phyloP scores from a whole-genome alignment of 2,797 vertebrate species.

The Melopsittacus undulatus region DNA sequence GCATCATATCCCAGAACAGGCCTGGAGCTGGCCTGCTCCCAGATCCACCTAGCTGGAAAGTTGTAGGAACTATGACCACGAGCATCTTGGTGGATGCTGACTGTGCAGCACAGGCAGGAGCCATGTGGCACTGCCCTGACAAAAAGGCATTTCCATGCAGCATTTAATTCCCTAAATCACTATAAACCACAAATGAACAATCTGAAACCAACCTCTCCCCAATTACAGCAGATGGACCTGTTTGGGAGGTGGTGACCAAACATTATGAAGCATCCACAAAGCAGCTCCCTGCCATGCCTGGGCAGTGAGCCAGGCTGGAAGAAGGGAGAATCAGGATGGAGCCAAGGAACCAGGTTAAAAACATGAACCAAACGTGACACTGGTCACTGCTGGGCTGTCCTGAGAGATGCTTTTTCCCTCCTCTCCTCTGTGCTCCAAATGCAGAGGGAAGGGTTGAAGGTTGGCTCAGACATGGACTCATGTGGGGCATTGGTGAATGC shows the following conservation, averaged over 20 bases:
- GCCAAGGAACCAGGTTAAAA: not conserved
- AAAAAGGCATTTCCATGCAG: not conserved
- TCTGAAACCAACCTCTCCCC: not conserved
- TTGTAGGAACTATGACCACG: rapidly evolving
- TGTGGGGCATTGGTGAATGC: rapidly evolving
- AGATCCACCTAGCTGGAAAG: not conserved
- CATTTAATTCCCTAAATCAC: not conserved
- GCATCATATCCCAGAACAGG: not conserved
- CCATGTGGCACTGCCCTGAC: not conserved
- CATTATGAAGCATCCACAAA: not conserved
- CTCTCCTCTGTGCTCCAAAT: rapidly evolving
- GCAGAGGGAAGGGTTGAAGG: not conserved
- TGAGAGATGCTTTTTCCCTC: not conserved
- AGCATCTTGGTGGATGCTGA: not conserved
- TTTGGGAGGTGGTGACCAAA: conserved; percentile 1
- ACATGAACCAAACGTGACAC: rapidly evolving
- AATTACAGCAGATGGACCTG: not conserved
- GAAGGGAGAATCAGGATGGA: not conserved
- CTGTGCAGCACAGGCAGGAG: rapidly evolving
- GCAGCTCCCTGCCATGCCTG: not conserved
- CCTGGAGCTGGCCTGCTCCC: not conserved
- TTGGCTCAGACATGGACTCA: rapidly evolving
- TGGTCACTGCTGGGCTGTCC: not conserved
- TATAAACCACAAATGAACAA: not conserved
- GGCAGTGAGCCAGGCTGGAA: not conserved